Evolutionary conservation across 2,888 invertebrate species (phyloP), one percentile per base, ranked within the genome.

Genomic region (Drepanosiphum platanoidis): DNA sequence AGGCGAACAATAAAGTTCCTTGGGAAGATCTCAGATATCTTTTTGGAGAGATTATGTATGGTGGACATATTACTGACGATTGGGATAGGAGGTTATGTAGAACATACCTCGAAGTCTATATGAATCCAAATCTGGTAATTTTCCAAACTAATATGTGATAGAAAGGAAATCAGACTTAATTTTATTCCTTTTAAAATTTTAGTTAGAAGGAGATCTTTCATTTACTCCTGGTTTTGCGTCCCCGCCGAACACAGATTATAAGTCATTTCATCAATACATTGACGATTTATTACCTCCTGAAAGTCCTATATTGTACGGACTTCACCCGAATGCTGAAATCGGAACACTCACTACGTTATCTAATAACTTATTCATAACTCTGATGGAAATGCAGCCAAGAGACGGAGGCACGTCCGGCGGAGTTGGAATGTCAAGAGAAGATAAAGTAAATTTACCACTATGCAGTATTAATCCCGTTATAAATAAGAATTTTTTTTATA

Each of bases 21-120:
- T 98, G 96, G 96, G 97, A 97, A 90, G 97, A 98, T 90, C 90
- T 98, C 88, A 92, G 97, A 1, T 98, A 97, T 90, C 91, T 98
- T 32, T 97, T 98, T 89, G 98, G 97, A 0, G 97, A 98, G 91
- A 98, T 98, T 88, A 97, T 98, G 97, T 98, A 98, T 89, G 97
- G 97, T 1, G 98, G 98, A 0, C 98, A 98, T 89, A 97, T 98
- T 88, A 97, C 97, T 0, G 97, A 98, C 89, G 97, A 98, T 90
- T 97, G 97, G 96, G 97, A 98, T 90, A 91, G 97, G 74, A 91
- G 95, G 64, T 92, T 98, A 5, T 98, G 97, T 89, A 92, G 94
- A 80, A 95, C 94, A 1, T 96, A 95, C 90, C 91, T 98, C 74
- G 92, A 95, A 87, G 97, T 96, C 89, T 97, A 95, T 89, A 94